Base-by-base conservation (phyloP, 2,888 invertebrate species). In the Plagodis dolabraria region DNA sequence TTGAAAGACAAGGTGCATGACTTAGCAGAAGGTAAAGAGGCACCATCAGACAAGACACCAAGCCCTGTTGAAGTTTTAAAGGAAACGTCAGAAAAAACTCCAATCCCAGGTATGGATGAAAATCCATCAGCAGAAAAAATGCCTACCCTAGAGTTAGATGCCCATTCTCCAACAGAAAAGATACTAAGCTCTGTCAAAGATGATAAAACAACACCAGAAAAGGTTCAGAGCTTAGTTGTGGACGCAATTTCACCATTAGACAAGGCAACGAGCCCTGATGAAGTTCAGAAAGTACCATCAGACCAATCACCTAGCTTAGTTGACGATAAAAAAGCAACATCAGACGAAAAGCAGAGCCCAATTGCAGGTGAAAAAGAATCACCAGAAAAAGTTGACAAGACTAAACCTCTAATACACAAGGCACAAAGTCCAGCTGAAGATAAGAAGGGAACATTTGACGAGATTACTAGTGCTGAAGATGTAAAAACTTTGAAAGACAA, bases 181-280 rank as follows among this genome's bases (percentile, higher is more conserved):
- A 47, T 35, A 33, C 36, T 51, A 0, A 61, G 44, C 35, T 44
- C 53, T 33, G 50, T 53, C 35, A 57, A 52, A 2, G 36, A 51
- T 12, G 57, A 59, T 5, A 56, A 54, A n/a, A 22, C 40, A 53
- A 8, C n/a, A 33, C 10, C 8, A 5, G 50, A 60, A 0, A 60
- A 60, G 33, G 58, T 40, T 1, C 38, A 7, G 38, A 38, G 38
- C 38, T 9, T 38, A 38, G 38, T 38, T 8, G 38, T 8, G 0
- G 42, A 56, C 8, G 60, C 57, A 0, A 63, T 61, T 0, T 38
- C 38, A 38, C 38, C 38, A 7, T 38, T 5, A 9, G 38, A 38
- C 38, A 38, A 38, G 38, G 38, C 38, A 38, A 7, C 38, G 5
- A 38, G 38, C 5, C 5, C 38, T 2, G 38, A 7, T 8, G 9